Evolutionary conservation across 1,140 invertebrate genomes (phyloP).

Genomic region (Apis laboriosa): DNA sequence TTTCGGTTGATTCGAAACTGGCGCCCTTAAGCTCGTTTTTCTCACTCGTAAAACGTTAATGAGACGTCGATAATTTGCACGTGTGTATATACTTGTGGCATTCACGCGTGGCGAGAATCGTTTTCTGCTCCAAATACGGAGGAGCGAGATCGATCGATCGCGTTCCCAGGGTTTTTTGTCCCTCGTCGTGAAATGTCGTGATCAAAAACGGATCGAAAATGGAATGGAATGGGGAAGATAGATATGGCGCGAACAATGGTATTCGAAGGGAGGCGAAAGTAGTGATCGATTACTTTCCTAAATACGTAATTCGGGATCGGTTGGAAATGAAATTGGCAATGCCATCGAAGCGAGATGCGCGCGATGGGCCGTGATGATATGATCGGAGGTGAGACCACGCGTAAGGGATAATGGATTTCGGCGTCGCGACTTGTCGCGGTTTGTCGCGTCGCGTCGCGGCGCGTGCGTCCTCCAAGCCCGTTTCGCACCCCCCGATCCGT

Average conservation of each 20-base stretch:
- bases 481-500: conserved; percentile 43
- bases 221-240: too few species aligned
- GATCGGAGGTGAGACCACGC: neutral
- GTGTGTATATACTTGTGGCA: neutral
- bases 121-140: conserved; percentile 67
- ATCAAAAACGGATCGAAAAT: too few species aligned
- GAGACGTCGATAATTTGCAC: conserved; percentile 11
- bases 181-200: too few species aligned
- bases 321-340: too few species aligned
- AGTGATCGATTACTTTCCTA: too few species aligned
- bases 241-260: too few species aligned
- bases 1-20: neutral
- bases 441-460: conserved; percentile 7
- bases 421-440: conserved; percentile 16
- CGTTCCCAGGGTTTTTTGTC: neutral
- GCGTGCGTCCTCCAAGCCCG: conserved; percentile 34
- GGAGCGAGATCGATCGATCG: conserved; percentile 53
- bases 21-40: neutral
- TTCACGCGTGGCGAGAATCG: conserved; percentile 61
- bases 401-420: conserved; percentile 31
- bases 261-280: too few species aligned
- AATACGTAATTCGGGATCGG: too few species aligned
- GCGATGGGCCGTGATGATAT: neutral
- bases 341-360: too few species aligned
- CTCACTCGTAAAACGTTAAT: conserved; percentile 7